phyloP scores from a whole-genome alignment of 2,113 vertebrate genomes.

The Aviceda subcristata region DNA sequence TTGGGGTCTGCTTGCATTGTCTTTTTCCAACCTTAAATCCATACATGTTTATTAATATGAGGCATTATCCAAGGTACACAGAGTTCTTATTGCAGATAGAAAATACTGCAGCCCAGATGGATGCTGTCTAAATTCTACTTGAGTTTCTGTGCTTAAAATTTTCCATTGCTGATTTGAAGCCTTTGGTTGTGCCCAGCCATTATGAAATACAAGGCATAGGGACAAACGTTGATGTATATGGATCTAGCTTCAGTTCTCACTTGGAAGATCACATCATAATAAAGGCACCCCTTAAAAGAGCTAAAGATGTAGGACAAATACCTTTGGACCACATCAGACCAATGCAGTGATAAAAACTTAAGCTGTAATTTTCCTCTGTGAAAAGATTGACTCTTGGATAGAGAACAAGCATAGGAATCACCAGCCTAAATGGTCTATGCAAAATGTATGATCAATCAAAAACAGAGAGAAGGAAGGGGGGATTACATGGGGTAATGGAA shows the following conservation, averaged over 20 bases:
- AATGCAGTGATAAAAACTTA: neutral
- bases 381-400: neutral
- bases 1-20: neutral
- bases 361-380: neutral
- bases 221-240: neutral
- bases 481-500: neutral
- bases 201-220: neutral
- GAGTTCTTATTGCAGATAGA: neutral
- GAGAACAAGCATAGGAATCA: constrained; percentile 12
- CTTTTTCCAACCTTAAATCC: neutral
- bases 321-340: neutral
- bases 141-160: neutral
- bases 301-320: neutral
- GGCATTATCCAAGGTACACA: neutral
- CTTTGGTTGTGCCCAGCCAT: neutral
- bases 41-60: neutral
- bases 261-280: neutral
- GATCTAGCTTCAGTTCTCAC: neutral
- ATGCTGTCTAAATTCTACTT: neutral
- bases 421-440: neutral
- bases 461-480: neutral
- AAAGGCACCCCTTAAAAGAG: neutral
- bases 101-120: neutral
- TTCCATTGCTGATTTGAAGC: neutral
- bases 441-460: constrained; percentile 39